phyloP scores from a whole-genome alignment of 2,113 vertebrate genomes.

The Poeciliopsis turrubarensis region DNA sequence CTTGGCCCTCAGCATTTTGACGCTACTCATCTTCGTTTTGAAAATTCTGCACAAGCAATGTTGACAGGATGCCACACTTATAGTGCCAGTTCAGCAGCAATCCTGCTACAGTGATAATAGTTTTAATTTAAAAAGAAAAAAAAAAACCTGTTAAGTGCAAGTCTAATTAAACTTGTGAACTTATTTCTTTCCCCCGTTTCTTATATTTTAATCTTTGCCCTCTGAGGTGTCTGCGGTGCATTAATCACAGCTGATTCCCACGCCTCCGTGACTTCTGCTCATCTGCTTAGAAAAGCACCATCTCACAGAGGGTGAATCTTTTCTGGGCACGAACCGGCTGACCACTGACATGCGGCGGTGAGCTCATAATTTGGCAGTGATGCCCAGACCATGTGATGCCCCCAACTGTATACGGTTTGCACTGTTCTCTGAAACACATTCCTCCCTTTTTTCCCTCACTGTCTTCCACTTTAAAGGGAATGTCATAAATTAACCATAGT shows the following conservation, averaged over 20 bases:
- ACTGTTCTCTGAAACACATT: slow-evolving; percentile 8
- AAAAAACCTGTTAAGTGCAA: no score
- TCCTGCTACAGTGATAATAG: no score
- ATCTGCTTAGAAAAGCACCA: slow-evolving; percentile 1
- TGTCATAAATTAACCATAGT: slow-evolving; percentile 68
- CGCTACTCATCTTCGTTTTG: no score
- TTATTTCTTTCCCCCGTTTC: not conserved
- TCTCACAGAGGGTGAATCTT: slow-evolving; percentile 8
- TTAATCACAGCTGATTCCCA: slow-evolving; percentile 21
- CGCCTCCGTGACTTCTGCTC: slow-evolving; percentile 4
- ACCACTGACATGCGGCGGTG: slow-evolving; percentile 36
- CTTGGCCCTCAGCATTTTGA: no score
- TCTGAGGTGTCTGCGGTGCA: slow-evolving; percentile 20
- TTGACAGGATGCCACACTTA: no score
- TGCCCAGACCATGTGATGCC: slow-evolving; percentile 1
- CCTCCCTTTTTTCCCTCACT: not conserved
- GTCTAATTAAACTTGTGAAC: no score
- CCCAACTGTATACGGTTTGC: slow-evolving; percentile 8
- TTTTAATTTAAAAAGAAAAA: no score
- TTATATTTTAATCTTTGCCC: slow-evolving; percentile 16
- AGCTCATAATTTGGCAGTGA: slow-evolving; percentile 55
- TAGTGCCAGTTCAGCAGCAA: no score
- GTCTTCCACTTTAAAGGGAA: slow-evolving; percentile 26
- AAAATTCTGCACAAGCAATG: no score
- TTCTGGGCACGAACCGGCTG: slow-evolving; percentile 27